Evolutionary conservation across 2,888 invertebrate species (phyloP), one percentile per base, ranked within the genome.

Genomic region (Caenorhabditis sinica): DNA sequence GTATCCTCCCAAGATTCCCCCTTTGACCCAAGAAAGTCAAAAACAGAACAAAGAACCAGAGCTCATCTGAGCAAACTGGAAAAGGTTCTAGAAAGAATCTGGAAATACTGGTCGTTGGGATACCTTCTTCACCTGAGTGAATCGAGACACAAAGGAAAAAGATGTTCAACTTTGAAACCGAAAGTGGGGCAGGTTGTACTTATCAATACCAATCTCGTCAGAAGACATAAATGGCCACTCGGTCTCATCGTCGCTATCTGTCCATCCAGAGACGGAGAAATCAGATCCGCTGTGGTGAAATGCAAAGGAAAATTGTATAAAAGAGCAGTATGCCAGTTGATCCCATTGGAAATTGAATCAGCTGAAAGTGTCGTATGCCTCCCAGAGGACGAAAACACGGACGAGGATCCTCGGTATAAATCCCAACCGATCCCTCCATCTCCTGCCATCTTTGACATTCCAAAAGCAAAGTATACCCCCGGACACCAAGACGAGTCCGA

Each of bases 101-200:
- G 45, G 45, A 17, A 45, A 45, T 0, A 2, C 1, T 66, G 65
- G 65, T 25, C 45, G 1, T 1, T 28, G 8, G n/a, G 15, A 20
- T 51, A 51, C 40, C 53, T 69, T 0, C 53, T 53, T 2, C 2
- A 33, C 9, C 30, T 51, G 0, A 5, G 69, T 28, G 69, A 69
- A 30, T 53, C 36, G 4, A 36, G 30, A 53, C n/a, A 30, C 28
- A 51, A 56, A 13, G n/a, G 28, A 15, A 40, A 36, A 9, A n/a
- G 36, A 53, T 53, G 33, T 20, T 20, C n/a, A 11, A 51, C 36
- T 9, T 17, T 33, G 23, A 11, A 28, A 20, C 73, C 73, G 28
- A 61, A 49, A 61, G 36, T 73, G 0, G 73, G 73, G 1, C 61
- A 73, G 20, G 15, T 53, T 3, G 69, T 69, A 5, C n/a, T 69